Conservation (phyloP, 2,888 invertebrate genomes). For the Drosophila demipolita region DNA sequence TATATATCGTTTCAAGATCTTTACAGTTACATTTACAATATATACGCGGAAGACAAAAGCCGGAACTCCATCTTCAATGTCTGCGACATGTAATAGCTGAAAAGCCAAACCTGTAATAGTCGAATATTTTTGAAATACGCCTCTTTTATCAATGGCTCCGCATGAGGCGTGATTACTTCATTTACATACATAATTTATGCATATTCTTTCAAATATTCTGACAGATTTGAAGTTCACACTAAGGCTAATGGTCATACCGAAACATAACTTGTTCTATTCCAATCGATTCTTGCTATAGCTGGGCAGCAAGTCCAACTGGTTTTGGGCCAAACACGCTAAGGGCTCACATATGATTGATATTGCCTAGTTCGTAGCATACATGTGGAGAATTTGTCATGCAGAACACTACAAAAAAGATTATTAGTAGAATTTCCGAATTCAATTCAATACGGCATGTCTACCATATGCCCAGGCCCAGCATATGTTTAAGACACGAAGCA, state of each 20-base stretch:
- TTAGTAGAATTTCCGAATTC: constrained; percentile 55
- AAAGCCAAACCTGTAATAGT: neutral
- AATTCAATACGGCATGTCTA: constrained; percentile 18
- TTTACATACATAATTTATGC: constrained; percentile 4
- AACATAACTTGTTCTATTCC: constrained; percentile 42
- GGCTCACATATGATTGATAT: constrained; percentile 13
- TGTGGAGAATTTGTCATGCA: constrained; percentile 27
- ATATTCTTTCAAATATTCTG: constrained; percentile 20
- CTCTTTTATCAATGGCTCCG: constrained; percentile 23
- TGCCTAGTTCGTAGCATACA: neutral
- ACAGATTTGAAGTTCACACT: constrained; percentile 24
- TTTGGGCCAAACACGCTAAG: constrained; percentile 1
- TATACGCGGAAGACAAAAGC: constrained; percentile 59
- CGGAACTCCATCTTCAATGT: constrained; percentile 50
- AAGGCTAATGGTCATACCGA: constrained; percentile 14
- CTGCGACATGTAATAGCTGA: constrained; percentile 29
- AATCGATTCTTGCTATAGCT: constrained; percentile 27
- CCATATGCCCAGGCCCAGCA: constrained; percentile 27
- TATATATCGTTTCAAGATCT: constrained; percentile 16
- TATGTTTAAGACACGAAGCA: constrained; percentile 64
- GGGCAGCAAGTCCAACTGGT: constrained; percentile 22
- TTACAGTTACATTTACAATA: constrained; percentile 67
- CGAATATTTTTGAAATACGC: constrained; percentile 1
- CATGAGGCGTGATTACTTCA: neutral
- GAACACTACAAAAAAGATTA: constrained; percentile 26